Conservation (phyloP, 1,140 invertebrate genomes). For the Drosophila parabipectinata region DNA sequence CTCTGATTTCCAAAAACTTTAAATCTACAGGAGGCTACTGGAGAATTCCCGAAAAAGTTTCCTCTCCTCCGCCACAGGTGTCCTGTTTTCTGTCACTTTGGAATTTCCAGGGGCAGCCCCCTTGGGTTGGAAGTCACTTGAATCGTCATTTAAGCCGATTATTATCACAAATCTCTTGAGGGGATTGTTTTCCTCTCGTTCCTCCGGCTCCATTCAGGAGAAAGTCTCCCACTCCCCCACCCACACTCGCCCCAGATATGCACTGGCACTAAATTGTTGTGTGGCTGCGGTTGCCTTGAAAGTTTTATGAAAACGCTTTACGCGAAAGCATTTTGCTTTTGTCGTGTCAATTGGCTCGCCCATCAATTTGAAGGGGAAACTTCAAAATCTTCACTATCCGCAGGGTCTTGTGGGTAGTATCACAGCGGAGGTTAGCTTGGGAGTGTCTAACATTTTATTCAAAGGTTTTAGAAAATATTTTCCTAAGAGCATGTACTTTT, state of each 20-base stretch:
- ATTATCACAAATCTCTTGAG: constrained; percentile 55
- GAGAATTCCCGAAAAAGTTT: not conserved
- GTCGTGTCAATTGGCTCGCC: constrained; percentile 47
- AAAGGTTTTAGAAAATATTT: not conserved
- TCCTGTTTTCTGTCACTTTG: constrained; percentile 30
- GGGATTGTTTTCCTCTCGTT: constrained; percentile 3
- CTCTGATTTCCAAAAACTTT: constrained; percentile 23
- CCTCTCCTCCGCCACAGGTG: constrained; percentile 19
- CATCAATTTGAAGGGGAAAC: constrained; percentile 31
- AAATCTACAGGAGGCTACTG: constrained; percentile 1
- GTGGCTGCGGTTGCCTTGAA: constrained; percentile 15
- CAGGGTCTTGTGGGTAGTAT: not conserved
- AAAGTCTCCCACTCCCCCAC: not conserved
- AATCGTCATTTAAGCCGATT: constrained; percentile 75
- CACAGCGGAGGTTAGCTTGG: not conserved
- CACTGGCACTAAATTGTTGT: constrained; percentile 27
- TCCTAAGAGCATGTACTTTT: not conserved
- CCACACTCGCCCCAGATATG: constrained; percentile 5
- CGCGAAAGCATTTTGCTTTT: constrained; percentile 33
- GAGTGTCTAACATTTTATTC: not conserved
- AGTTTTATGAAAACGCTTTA: constrained; percentile 36
- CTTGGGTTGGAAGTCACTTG: constrained; percentile 25
- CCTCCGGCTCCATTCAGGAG: not conserved
- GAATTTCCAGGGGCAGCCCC: constrained; percentile 18
- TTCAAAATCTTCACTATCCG: constrained; percentile 17